Evolutionary conservation across 2,888 invertebrate genomes (phyloP).

Genomic region (Hypsopygia costalis): DNA sequence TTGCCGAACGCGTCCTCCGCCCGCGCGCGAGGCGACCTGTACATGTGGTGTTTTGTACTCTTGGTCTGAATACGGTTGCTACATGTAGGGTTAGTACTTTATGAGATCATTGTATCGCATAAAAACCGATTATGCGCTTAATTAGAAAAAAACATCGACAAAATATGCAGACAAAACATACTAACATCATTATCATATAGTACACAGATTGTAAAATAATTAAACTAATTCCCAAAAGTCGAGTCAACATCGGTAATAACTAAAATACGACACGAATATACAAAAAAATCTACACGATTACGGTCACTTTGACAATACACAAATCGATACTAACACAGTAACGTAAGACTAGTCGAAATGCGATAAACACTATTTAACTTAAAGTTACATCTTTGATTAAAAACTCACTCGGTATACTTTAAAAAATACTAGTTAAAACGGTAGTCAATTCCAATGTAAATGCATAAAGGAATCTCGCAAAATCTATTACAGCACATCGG

Average conservation of each 20-base stretch:
- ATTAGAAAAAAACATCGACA: slow-evolving; percentile 70
- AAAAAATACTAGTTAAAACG: slow-evolving; percentile 62
- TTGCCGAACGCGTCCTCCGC: slow-evolving; percentile 36
- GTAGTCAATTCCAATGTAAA: slow-evolving; percentile 70
- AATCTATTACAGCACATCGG: slow-evolving; percentile 34
- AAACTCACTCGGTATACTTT: slow-evolving; percentile 72
- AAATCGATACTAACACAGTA: slow-evolving; percentile 66
- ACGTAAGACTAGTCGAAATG: slow-evolving; percentile 80
- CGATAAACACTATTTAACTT: slow-evolving; percentile 76
- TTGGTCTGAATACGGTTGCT: slow-evolving; percentile 61
- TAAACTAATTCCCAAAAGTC: slow-evolving; percentile 52
- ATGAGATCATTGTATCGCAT: slow-evolving; percentile 77
- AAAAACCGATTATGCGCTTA: slow-evolving; percentile 63
- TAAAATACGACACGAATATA: slow-evolving; percentile 69
- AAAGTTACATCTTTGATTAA: slow-evolving; percentile 78
- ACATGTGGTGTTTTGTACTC: slow-evolving; percentile 62
- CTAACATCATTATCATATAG: slow-evolving; percentile 60
- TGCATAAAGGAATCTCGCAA: slow-evolving; percentile 54
- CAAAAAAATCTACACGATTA: slow-evolving; percentile 63
- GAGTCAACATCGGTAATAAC: slow-evolving; percentile 50
- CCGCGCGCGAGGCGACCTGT: slow-evolving; percentile 25
- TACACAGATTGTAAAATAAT: slow-evolving; percentile 48
- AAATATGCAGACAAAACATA: slow-evolving; percentile 72
- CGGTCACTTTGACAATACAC: slow-evolving; percentile 60
- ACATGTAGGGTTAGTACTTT: slow-evolving; percentile 73